Evolutionary conservation across 1,140 invertebrate genomes (phyloP).

Genomic region (Rhynchophorus ferrugineus): DNA sequence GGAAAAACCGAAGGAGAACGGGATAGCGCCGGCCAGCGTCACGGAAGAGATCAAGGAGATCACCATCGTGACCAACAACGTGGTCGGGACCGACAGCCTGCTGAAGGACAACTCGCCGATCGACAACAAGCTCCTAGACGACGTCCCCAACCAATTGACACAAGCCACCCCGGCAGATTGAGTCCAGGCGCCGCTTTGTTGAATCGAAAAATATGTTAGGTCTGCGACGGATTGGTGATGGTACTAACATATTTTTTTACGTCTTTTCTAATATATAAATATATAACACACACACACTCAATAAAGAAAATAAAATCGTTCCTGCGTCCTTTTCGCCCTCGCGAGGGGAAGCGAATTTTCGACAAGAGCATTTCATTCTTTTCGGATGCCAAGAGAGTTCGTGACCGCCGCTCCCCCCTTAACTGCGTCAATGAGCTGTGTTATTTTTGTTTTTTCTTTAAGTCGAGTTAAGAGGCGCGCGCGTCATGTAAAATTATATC

Average conservation of each 20-base stretch:
- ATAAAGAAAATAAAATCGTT: too few species aligned
- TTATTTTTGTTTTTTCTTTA: slow-evolving; percentile 20
- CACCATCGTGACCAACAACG: slow-evolving; percentile 27
- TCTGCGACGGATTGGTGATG: too few species aligned
- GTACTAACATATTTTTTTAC: slow-evolving; percentile 25
- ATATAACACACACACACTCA: slow-evolving; percentile 32
- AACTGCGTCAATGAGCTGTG: slow-evolving; percentile 33
- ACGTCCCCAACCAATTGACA: slow-evolving; percentile 11
- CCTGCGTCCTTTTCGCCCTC: too few species aligned
- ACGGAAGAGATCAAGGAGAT: slow-evolving; percentile 30
- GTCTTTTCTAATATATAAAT: slow-evolving; percentile 27
- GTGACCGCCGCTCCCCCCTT: slow-evolving; percentile 13
- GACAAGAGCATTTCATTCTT: too few species aligned
- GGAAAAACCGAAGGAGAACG: slow-evolving; percentile 33
- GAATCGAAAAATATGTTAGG: too few species aligned
- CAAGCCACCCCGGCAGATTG: slow-evolving; percentile 13
- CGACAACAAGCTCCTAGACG: slow-evolving; percentile 32
- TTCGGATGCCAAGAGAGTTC: too few species aligned
- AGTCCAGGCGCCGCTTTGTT: too few species aligned
- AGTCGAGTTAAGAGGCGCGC: not conserved
- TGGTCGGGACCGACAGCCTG: slow-evolving; percentile 21
- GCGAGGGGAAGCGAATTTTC: too few species aligned
- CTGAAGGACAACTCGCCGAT: slow-evolving; percentile 37
- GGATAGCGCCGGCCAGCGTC: slow-evolving; percentile 24
- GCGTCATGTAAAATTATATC: slow-evolving; percentile 17